phyloP scores from a whole-genome alignment of 2,113 vertebrate species.

The Hippopotamus amphibius region DNA sequence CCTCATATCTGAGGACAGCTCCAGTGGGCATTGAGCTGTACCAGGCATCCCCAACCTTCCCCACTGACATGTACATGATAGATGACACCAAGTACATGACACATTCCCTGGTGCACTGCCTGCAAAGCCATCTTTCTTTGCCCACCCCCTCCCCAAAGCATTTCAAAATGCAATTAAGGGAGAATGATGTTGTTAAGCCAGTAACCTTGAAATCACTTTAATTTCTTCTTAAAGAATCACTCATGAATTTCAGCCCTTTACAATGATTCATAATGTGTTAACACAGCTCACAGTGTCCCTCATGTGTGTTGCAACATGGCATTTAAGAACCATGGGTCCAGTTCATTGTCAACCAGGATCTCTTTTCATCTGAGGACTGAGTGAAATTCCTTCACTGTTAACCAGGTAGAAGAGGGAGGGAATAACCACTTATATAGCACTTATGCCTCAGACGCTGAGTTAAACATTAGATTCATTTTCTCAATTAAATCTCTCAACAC shows the following conservation, averaged over 20 bases:
- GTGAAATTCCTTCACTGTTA: slow-evolving; percentile 14
- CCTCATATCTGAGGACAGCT: not conserved
- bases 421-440: slow-evolving; percentile 7
- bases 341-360: not conserved
- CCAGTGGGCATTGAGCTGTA: not conserved
- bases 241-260: slow-evolving; percentile 53
- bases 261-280: slow-evolving; percentile 52
- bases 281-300: not conserved
- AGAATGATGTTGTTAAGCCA: slow-evolving; percentile 65
- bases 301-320: not conserved
- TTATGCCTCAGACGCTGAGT: not conserved
- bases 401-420: not conserved
- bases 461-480: slow-evolving; percentile 56
- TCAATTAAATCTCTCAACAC: slow-evolving; percentile 60
- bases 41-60: not conserved
- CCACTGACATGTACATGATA: not conserved
- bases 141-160: not conserved
- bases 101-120: not conserved
- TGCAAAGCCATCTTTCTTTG: not conserved
- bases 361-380: not conserved
- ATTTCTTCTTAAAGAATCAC: slow-evolving; percentile 64
- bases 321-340: slow-evolving; percentile 3
- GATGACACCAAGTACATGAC: not conserved
- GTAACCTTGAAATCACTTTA: slow-evolving; percentile 75
- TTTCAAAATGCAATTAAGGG: slow-evolving; percentile 73